Base-by-base conservation (phyloP, 2,888 invertebrate genomes). In the Harpalus rufipes region DNA sequence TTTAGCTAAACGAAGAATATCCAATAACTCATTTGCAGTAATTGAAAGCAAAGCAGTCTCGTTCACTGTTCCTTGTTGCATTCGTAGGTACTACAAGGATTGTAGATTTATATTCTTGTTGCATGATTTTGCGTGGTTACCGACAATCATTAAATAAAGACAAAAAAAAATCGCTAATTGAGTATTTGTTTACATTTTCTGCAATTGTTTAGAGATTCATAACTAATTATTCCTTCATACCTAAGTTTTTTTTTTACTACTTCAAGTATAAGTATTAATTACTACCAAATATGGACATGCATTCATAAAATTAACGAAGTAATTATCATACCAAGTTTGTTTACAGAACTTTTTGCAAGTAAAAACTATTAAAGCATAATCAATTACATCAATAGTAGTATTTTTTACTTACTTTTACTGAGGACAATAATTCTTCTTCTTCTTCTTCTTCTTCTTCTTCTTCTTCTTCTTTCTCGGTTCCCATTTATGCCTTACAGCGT, bases 1-100 rank as follows among this genome's bases (percentile, higher is more conserved):
- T 81, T 81, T 81, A 81, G 58, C 16, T 32, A 68, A 81, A 72
- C 81, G 72, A 81, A 68, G 72, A 81, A 58, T 51, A 41, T 72
- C 72, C 56, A 81, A 81, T 81, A 68, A 56, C 16, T 81, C 68
- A 81, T 61, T 61, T 61, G 59, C 41, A 18, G 39, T 80, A 80
- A 80, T 80, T 80, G 58, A 58, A 78, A 78, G 44, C 72, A 74
- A 44, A n/a, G 7, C 68, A 7, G 63, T 25, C 63, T 21, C 63
- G 21, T 14, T 63, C 25, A 25, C 63, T 63, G 63, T 63, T 63
- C 7, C 16, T 61, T 61, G n/a, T 16, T 21, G 61, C 16, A 61
- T 61, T 61, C 10, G 61, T 61, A 32, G 32, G 32, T 32, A 32
- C 32, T 32, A 32, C 32, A 32, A 51, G 44, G 44, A 51, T 51